These are phyloP conservation scores for Zelleria hepariella DNA, from an alignment of 2,888 invertebrate genomes.

Conservation along the genomic window DNA sequence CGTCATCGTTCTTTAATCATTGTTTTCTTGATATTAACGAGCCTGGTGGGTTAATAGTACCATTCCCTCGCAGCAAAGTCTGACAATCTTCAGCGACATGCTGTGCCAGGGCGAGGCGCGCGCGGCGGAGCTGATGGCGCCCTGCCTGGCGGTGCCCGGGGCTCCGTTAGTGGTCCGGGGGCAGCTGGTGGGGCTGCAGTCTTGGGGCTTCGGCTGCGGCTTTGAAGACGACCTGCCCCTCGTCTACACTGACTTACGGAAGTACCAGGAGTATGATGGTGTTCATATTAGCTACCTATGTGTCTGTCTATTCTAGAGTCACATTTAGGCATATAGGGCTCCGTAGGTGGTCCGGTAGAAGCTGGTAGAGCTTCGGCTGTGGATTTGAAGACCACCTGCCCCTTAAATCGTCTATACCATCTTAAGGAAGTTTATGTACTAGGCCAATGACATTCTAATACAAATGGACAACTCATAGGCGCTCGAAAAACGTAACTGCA, in stretches of 20 bases:
- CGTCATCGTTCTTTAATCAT: no score
- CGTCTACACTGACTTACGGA: conserved; percentile 34
- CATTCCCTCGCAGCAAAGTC: conserved; percentile 24
- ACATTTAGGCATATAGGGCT: no score
- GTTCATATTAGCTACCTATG: not conserved
- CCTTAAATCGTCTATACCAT: conserved; percentile 35
- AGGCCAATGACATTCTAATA: no score
- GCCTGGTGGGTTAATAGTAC: no score
- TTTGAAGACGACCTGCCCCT: conserved; percentile 45
- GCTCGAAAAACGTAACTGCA: no score
- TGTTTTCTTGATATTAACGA: no score
- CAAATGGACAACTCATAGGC: no score
- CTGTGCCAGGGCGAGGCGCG: conserved; percentile 42
- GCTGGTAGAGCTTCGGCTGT: conserved; percentile 48
- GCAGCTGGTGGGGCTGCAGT: conserved; percentile 35
- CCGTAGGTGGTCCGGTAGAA: conserved; percentile 34
- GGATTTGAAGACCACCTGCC: conserved; percentile 46
- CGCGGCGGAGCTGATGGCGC: conserved; percentile 22
- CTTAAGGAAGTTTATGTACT: conserved; percentile 18
- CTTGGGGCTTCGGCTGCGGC: conserved; percentile 60
- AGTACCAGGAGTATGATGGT: conserved; percentile 16
- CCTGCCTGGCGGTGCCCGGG: conserved; percentile 51
- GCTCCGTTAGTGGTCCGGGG: conserved; percentile 42
- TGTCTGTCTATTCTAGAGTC: no score
- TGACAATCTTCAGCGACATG: conserved; percentile 28